Percentiles rank a stretch among this genome's conserved stretches.
Evolutionary conservation across 1,140 invertebrate genomes (phyloP).

Genomic region (Zaprionus inermis): DNA sequence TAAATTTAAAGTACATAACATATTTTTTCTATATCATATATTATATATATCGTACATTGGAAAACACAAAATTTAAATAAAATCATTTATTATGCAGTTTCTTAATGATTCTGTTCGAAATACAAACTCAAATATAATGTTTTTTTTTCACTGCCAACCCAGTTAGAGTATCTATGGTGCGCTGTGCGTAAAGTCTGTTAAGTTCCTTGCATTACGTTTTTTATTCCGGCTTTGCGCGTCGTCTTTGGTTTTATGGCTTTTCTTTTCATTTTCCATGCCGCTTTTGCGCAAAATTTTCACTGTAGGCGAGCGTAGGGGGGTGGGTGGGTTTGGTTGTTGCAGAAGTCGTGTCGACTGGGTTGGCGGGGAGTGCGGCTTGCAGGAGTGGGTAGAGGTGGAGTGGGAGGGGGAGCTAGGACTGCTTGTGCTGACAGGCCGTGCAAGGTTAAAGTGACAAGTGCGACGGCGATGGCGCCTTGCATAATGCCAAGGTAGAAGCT

Average conservation of each 20-base stretch:
- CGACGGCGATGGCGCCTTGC: slow-evolving; percentile 75
- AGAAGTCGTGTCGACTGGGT: not conserved
- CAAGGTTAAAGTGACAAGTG: slow-evolving; percentile 83
- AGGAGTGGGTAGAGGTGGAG: not conserved
- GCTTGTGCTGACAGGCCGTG: slow-evolving; percentile 69
- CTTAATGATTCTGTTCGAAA: not conserved
- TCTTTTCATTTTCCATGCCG: slow-evolving; percentile 81
- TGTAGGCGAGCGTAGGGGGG: slow-evolving; percentile 17
- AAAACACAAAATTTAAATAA: too few species aligned
- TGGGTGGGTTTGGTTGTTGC: not conserved
- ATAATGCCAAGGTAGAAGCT: slow-evolving; percentile 70
- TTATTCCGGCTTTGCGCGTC: slow-evolving; percentile 74
- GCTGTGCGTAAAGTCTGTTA: not conserved
- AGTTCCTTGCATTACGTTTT: slow-evolving; percentile 56
- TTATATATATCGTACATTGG: too few species aligned
- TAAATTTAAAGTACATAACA: not conserved
- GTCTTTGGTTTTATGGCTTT: slow-evolving; percentile 82
- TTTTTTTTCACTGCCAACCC: not conserved
- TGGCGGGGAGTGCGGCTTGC: not conserved
- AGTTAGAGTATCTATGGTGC: slow-evolving; percentile 14
- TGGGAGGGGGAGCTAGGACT: slow-evolving; percentile 2
- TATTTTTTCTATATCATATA: too few species aligned
- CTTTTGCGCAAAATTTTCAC: slow-evolving; percentile 79
- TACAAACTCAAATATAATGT: too few species aligned
- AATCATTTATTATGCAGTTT: not conserved